Percentiles rank a stretch among this genome's conserved stretches.
Conservation (phyloP, 2,113 vertebrate genomes). For the Pyxicephalus adspersus region DNA sequence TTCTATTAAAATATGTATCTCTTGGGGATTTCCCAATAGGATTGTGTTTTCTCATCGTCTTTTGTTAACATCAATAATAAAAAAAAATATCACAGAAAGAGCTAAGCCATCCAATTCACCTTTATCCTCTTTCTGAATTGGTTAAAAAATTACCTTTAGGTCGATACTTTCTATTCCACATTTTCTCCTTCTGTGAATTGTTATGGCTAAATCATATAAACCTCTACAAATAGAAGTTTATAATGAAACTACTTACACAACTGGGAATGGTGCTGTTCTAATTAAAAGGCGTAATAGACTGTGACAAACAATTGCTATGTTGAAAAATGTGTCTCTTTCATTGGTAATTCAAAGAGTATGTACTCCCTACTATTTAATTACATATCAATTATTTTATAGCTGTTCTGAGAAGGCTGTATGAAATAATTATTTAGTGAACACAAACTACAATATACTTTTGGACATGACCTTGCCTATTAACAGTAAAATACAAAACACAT, state of each 20-base stretch:
- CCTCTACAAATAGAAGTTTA: conserved; percentile 57
- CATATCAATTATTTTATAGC: conserved; percentile 56
- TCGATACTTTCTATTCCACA: conserved; percentile 55
- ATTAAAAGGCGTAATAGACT: conserved; percentile 57
- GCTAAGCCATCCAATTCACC: conserved; percentile 57
- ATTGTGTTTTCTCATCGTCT: conserved; percentile 54
- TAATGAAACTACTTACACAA: conserved; percentile 53
- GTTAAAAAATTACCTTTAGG: conserved; percentile 57
- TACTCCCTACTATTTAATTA: conserved; percentile 53
- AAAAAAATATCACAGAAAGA: conserved; percentile 55
- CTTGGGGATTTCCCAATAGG: conserved; percentile 57
- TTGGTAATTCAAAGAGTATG: conserved; percentile 51
- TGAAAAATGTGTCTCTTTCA: conserved; percentile 54
- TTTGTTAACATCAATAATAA: conserved; percentile 54
- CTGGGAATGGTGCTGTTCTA: conserved; percentile 55
- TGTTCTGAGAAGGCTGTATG: conserved; percentile 49
- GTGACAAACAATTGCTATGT: conserved; percentile 56
- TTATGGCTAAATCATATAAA: conserved; percentile 55
- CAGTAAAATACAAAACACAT: conserved; percentile 25
- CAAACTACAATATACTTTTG: conserved; percentile 26
- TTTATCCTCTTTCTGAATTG: conserved; percentile 56
- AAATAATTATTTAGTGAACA: conserved; percentile 41
- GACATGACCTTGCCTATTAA: conserved; percentile 48
- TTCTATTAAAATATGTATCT: conserved; percentile 56
- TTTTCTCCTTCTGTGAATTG: conserved; percentile 56